Evolutionary conservation across 2,888 invertebrate species (phyloP), one percentile per base, ranked within the genome.

Genomic region (Harpalus rufipes): DNA sequence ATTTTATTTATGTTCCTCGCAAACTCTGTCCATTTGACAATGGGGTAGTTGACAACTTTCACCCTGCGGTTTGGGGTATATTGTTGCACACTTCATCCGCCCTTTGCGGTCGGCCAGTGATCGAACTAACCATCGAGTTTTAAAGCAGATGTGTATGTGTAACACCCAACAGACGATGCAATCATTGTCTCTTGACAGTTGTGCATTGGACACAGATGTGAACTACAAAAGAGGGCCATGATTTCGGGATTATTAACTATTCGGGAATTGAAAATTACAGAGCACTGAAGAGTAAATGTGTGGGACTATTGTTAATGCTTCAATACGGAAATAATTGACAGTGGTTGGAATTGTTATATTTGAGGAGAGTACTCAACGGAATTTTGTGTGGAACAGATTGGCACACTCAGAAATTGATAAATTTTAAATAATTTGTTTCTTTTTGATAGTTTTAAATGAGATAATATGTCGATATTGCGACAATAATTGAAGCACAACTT

Each of bases 81-180:
- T 51, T 51, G 44, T 51, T 51, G 44, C 44, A 51, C 44, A 51
- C 44, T 51, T 51, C 44, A 51, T 12, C 44, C 44, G 44, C 44
- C 44, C 44, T 51, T 51, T 51, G 44, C 44, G 44, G 44, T 51
- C 44, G 44, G 12, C 44, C 12, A 12, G 10, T 51, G 44, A 51
- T 51, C 44, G 44, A 51, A 51, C 44, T 51, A 51, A 51, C 8
- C 12, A 12, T 8, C 8, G 44, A 51, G 44, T 51, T 51, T 51
- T 51, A 51, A 51, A 51, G 44, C 44, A 51, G 44, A 51, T 51
- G 44, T 51, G 44, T 51, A 32, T 32, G 32, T 32, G 32, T 32
- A 32, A 32, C 32, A 32, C 32, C 32, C 32, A 32, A 32, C 32
- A 32, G 32, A 32, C 3, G 32, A 12, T 12, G 44, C 44, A 51